Conservation (phyloP, 2,113 vertebrate genomes). For the Peromyscus maniculatus region DNA sequence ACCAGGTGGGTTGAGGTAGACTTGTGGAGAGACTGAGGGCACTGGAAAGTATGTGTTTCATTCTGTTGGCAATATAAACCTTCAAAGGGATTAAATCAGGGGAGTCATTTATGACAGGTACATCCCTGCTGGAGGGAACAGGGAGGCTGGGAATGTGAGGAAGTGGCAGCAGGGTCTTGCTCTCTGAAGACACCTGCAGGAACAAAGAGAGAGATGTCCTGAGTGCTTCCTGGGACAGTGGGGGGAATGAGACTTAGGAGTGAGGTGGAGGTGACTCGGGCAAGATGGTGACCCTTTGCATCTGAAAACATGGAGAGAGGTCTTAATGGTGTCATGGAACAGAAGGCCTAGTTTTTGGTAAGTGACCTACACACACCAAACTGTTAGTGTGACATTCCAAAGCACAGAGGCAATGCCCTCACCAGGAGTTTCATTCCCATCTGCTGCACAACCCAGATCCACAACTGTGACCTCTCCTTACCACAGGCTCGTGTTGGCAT, state of each 20-base stretch:
- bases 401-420: neutral
- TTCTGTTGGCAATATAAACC: neutral
- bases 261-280: accelerated
- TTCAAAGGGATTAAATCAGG: neutral
- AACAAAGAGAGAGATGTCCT: accelerated
- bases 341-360: neutral
- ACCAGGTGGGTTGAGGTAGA: neutral
- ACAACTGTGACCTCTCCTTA: no score
- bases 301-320: accelerated
- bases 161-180: neutral
- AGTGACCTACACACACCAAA: neutral
- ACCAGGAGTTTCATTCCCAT: neutral
- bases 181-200: neutral
- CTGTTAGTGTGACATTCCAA: no score
- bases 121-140: accelerated
- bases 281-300: no score
- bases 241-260: neutral
- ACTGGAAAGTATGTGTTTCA: neutral
- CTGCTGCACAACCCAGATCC: neutral
- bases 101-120: neutral
- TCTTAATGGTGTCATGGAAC: accelerated
- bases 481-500: accelerated
- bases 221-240: accelerated
- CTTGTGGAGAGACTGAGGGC: neutral
- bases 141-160: neutral